phyloP scores from a whole-genome alignment of 2,113 vertebrate species.

The Phoenicopterus ruber region DNA sequence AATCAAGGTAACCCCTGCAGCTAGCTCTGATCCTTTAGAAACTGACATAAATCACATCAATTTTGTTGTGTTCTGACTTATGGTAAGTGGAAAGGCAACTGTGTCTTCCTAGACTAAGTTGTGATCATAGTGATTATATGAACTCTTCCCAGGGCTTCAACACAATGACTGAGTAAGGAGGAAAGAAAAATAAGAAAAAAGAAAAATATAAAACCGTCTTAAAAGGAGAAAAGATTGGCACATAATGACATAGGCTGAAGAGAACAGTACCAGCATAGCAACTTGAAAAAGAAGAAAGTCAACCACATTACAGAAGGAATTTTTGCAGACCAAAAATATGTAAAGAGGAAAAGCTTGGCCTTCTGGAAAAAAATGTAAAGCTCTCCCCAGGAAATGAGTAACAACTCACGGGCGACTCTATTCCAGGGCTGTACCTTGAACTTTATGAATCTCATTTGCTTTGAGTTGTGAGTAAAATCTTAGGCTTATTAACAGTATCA shows the following conservation, averaged over 20 bases:
- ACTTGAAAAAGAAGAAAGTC: not conserved
- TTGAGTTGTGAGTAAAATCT: not conserved
- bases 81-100: not conserved
- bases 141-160: not conserved
- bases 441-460: not conserved
- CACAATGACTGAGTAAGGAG: not conserved
- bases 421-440: not conserved
- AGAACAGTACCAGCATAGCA: not conserved
- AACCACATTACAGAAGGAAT: not conserved
- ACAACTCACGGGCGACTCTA: not conserved
- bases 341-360: not conserved
- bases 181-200: too few species aligned
- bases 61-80: constrained; percentile 15
- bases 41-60: not conserved
- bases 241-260: not conserved
- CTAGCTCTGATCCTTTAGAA: not conserved
- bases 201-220: not conserved
- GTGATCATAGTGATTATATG: not conserved
- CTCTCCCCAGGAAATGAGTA: not conserved
- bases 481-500: not conserved
- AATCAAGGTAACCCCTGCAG: not conserved
- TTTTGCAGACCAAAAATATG: not conserved
- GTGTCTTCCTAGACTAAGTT: not conserved
- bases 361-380: not conserved
- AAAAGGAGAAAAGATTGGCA: not conserved